Conservation (phyloP, 2,113 vertebrate genomes). For the Boulengeromyrus knoepffleri region DNA sequence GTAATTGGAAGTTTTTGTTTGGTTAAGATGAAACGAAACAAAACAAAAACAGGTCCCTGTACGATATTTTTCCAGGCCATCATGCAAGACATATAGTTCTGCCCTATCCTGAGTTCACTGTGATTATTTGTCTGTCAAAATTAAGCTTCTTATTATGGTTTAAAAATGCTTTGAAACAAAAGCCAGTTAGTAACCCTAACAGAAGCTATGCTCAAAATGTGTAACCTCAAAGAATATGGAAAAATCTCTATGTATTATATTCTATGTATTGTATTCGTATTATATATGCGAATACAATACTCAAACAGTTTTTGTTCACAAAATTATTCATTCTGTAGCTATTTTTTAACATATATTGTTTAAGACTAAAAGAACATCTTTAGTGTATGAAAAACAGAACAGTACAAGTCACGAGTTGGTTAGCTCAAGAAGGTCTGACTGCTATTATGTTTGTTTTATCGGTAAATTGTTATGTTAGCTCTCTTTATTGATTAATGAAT, state of each 20-base stretch:
- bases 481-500: not conserved
- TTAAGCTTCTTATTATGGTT: not conserved
- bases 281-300: not conserved
- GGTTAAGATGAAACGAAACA: constrained; percentile 20
- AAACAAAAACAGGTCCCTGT: constrained; percentile 16
- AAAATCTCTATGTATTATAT: not conserved
- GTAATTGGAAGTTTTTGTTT: constrained; percentile 33
- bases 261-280: not conserved
- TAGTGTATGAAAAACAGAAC: not conserved
- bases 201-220: not conserved
- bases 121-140: not conserved
- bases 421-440: not conserved
- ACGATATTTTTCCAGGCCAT: not conserved
- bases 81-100: not conserved
- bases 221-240: not conserved
- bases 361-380: not conserved
- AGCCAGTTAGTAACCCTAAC: not conserved
- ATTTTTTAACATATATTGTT: not conserved
- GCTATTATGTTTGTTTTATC: not conserved
- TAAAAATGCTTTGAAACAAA: not conserved
- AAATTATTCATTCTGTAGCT: not conserved
- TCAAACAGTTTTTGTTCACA: not conserved
- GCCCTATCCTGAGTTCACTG: not conserved
- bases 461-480: not conserved
- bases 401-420: not conserved